Evolutionary conservation across 2,797 vertebrate genomes (phyloP), one percentile per base, ranked within the genome.

Genomic region (Columba guinea): DNA sequence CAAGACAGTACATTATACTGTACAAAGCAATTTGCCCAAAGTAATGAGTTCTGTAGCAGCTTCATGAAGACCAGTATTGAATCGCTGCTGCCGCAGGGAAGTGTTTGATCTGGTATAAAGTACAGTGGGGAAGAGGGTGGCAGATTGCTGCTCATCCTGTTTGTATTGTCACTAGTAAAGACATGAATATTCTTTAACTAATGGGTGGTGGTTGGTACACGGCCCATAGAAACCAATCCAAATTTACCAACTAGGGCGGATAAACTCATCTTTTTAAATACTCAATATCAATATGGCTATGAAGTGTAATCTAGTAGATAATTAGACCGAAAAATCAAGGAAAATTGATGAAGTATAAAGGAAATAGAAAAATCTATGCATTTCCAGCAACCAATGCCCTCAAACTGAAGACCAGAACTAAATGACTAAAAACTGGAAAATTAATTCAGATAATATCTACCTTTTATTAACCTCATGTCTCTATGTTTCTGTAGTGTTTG

Each of bases 1-100:
- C 91, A 96, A 56, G 81, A 91, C 49, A 95, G 96, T 93, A 82
- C 93, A 95, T 97, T 97, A 97, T 69, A 92, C 86, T 94, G 93
- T 78, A 97, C 94, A 96, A 97, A 98, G 97, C 97, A 96, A 98
- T 98, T 98, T 98, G 93, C 82, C 75, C 91, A 85, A 85, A 97
- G 94, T 97, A 98, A 98, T 98, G 97, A 98, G 95, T 95, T 97
- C 95, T 97, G 84, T 87, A 96, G 97, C 78, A 96, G 95, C 93
- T 95, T 96, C 92, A 95, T 79, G 96, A 95, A 95, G 94, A 91
- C 94, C 52, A 86, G 94, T 95, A 98, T 93, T 34, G 65, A 95
- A 86, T 53, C 95, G 94, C 87, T 97, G 95, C 91, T 84, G 74
- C 97, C 97, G 92, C 96, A 95, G 96, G 96, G 92, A 77, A 95